phyloP scores from a whole-genome alignment of 2,797 vertebrate species.

The Kryptolebias ocellatus region DNA sequence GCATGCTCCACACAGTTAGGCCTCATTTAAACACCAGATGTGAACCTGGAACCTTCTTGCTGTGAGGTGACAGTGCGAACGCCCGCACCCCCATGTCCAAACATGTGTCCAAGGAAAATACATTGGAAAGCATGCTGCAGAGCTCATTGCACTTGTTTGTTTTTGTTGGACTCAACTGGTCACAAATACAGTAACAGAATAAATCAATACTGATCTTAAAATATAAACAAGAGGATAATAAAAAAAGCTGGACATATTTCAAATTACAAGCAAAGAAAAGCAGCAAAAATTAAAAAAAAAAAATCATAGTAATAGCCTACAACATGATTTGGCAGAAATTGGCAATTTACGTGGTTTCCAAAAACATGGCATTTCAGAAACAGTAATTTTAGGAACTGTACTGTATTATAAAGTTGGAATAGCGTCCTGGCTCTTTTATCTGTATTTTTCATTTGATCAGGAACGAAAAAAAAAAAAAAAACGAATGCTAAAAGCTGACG shows the following conservation, averaged over 20 bases:
- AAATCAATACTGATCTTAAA: not conserved
- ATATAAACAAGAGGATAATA: not conserved
- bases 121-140: not conserved
- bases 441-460: slow-evolving; percentile 1
- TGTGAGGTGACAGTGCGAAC: not conserved
- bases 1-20: not conserved
- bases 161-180: not conserved
- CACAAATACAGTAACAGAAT: not conserved
- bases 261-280: not conserved
- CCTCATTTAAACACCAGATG: not conserved
- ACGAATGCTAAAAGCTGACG: not conserved
- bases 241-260: not conserved
- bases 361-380: not conserved
- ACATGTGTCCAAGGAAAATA: not conserved
- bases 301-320: not conserved
- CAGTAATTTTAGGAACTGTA: not conserved
- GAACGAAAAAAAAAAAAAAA: not conserved
- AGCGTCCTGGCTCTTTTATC: not conserved
- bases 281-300: not conserved
- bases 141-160: not conserved
- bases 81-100: not conserved
- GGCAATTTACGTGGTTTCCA: not conserved
- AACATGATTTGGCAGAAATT: not conserved
- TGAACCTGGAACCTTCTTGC: not conserved
- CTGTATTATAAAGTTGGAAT: not conserved